phyloP scores from a whole-genome alignment of 2,113 vertebrate species.

The Anthoscopus minutus region DNA sequence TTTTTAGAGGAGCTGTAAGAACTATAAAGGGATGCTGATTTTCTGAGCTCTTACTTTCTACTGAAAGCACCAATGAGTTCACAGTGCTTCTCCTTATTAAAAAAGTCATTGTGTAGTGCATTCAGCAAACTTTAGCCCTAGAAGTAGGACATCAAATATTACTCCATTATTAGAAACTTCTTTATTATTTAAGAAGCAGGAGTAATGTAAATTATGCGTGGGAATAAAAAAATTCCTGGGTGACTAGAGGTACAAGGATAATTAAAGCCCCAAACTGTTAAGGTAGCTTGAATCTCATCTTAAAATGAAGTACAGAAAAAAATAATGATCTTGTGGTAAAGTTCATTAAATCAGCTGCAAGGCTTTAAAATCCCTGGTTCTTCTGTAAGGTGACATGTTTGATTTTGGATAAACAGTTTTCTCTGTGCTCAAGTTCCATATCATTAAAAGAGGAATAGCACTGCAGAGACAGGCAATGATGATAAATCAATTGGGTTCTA shows the following conservation, averaged over 20 bases:
- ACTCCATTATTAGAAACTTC: not conserved
- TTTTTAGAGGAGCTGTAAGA: not conserved
- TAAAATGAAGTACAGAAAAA: not conserved
- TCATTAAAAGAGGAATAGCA: not conserved
- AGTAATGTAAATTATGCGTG: not conserved
- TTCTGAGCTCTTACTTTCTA: not conserved
- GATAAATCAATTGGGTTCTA: not conserved
- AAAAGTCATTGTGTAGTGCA: not conserved
- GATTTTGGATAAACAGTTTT: not conserved
- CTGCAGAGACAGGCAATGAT: not conserved
- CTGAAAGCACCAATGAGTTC: not conserved
- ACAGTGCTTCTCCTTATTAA: not conserved
- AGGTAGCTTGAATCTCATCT: not conserved
- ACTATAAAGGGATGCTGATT: not conserved
- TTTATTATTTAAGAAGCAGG: constrained; percentile 16
- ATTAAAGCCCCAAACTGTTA: not conserved
- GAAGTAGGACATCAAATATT: not conserved
- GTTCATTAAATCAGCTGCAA: not conserved
- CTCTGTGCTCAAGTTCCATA: not conserved
- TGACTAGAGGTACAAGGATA: not conserved
- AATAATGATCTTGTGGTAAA: not conserved
- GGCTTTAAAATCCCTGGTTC: not conserved
- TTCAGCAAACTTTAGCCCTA: not conserved
- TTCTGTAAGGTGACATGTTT: not conserved
- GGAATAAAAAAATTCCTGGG: not conserved